Evolutionary conservation across 2,888 invertebrate species (phyloP), one percentile per base, ranked within the genome.

Genomic region (Eupithecia inturbata): DNA sequence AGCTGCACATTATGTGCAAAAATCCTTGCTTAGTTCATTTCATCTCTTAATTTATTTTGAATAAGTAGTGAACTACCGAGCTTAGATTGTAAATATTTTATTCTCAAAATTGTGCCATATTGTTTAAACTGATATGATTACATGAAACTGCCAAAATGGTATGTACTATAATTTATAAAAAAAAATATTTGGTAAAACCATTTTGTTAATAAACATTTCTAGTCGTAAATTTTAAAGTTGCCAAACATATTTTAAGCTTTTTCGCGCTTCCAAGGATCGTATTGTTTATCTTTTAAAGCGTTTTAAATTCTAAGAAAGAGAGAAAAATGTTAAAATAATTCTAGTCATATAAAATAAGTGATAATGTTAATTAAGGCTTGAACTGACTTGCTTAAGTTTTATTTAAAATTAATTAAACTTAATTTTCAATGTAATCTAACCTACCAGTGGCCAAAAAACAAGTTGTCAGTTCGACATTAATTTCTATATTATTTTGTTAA

Each of bases 301-400:
- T 74, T 71, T 57, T 41, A 31, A 60, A 74, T 63, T 62, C 16
- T 45, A 67, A 63, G 62, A 68, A 68, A 71, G 75, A 72, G 63
- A 68, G 70, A 72, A 68, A 62, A 69, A 57, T 57, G 26, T 67
- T 77, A 73, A 63, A 26, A 72, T 76, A 72, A 66, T 74, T 75
- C 75, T 80, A 80, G 78, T 78, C 76, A 67, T 73, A 73, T 76
- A 66, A 62, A 67, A 33, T 72, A 77, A 77, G 76, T 76, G 75
- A 77, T 77, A 71, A 72, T 12, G 28, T 72, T 67, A 67, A 10
- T 64, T 80, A 78, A 78, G 77, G 78, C 77, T 80, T 80, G 74
- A 78, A 80, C 79, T 80, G 79, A 80, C 75, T 80, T 73, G 75
- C 76, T 77, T 78, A 78, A 78, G 76, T 78, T 77, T 72, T 71